Conservation (phyloP, 1,140 invertebrate species). For the Papilio polytes region DNA sequence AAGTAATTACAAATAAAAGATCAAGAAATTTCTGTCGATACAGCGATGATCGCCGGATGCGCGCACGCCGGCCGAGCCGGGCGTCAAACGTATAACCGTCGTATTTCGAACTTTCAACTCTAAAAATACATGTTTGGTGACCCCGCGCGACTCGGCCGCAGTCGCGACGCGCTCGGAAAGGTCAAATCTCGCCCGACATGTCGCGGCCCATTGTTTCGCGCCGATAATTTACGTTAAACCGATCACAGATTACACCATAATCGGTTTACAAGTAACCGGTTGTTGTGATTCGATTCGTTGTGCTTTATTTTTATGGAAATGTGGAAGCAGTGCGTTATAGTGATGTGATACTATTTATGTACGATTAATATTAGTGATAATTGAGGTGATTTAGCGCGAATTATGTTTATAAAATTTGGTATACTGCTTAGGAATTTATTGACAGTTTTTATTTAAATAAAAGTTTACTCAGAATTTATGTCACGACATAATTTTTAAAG, state of each 20-base stretch:
- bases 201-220: constrained; percentile 62
- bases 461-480: background rate
- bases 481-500: background rate
- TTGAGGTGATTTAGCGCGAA: constrained; percentile 34
- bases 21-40: background rate
- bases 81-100: constrained; percentile 54
- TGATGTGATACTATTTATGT: constrained; percentile 36
- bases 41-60: constrained; percentile 45
- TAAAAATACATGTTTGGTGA: constrained; percentile 80
- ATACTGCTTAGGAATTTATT: background rate
- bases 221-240: constrained; percentile 56
- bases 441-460: background rate
- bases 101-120: constrained; percentile 83
- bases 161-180: constrained; percentile 78
- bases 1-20: constrained; percentile 22
- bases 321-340: constrained; percentile 33
- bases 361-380: constrained; percentile 22
- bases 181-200: constrained; percentile 73
- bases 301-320: constrained; percentile 11
- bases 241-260: constrained; percentile 50
- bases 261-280: constrained; percentile 4
- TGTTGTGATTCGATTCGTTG: constrained; percentile 13
- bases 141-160: constrained; percentile 77
- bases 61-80: constrained; percentile 46
- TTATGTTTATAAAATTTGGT: constrained; percentile 1